phyloP scores from a whole-genome alignment of 2,113 vertebrate species.

The Rissa tridactyla region DNA sequence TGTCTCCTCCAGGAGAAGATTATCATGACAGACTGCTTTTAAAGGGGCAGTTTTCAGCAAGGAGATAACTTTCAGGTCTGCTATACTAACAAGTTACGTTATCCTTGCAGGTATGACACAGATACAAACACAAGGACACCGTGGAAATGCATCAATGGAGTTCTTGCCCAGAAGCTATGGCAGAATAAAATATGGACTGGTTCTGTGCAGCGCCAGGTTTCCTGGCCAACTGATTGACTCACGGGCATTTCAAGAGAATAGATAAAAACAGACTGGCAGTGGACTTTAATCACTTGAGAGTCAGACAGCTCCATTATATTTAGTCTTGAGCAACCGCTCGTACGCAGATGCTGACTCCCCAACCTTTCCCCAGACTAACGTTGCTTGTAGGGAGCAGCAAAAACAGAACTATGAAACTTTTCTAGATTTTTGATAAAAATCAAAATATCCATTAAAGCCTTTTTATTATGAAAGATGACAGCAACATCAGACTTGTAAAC shows the following conservation, averaged over 20 bases:
- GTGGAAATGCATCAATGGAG: neutral
- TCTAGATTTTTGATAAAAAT: neutral
- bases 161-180: neutral
- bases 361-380: neutral
- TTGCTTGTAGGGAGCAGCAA: neutral
- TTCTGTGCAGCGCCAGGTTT: neutral
- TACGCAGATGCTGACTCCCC: neutral
- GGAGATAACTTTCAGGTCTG: neutral
- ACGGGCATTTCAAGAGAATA: neutral
- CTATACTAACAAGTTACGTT: neutral
- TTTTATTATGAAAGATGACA: neutral
- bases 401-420: neutral
- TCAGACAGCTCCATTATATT: neutral
- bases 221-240: slow-evolving; percentile 3
- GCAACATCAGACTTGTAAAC: neutral
- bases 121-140: neutral
- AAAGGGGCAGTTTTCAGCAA: neutral
- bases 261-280: neutral
- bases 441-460: neutral
- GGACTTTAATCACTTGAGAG: slow-evolving; percentile 23
- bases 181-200: neutral
- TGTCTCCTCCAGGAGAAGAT: neutral
- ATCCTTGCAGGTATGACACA: neutral
- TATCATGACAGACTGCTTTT: neutral
- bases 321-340: neutral